Conservation (phyloP, 2,113 vertebrate genomes). For the Globicephala melas region DNA sequence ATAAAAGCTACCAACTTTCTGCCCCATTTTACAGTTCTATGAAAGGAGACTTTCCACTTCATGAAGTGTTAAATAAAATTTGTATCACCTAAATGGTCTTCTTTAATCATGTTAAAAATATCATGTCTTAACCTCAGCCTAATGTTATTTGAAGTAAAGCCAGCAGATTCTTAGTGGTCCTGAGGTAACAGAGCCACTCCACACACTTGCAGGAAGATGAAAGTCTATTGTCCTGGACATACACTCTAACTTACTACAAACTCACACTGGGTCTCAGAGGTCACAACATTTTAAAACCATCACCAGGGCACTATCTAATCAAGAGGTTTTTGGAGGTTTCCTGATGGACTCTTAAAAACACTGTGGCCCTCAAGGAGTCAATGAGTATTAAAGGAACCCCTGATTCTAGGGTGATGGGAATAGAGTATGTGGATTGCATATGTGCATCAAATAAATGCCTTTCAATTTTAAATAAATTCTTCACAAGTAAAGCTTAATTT, state of each 20-base stretch:
- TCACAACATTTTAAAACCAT: not conserved
- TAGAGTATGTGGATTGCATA: not conserved
- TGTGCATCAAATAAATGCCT: not conserved
- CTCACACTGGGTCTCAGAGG: not conserved
- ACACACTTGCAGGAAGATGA: not conserved
- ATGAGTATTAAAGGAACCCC: not conserved
- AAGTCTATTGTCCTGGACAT: not conserved
- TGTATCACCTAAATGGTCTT: not conserved
- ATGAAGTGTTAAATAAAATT: not conserved
- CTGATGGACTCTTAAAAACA: not conserved
- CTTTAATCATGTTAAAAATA: not conserved
- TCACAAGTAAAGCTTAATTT: not conserved
- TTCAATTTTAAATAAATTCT: not conserved
- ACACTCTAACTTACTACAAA: not conserved
- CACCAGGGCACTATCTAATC: not conserved
- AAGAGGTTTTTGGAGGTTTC: not conserved
- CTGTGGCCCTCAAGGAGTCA: not conserved
- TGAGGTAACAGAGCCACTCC: not conserved
- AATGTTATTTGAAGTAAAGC: not conserved
- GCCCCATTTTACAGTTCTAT: not conserved
- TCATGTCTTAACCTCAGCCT: not conserved
- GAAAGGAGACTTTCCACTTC: not conserved
- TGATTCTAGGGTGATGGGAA: not conserved
- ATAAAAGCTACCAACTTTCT: not conserved
- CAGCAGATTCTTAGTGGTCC: not conserved